A percentile compares a stretch with the other conserved stretches of the same genome.
These are phyloP conservation scores for Caenorhabditis doughertyi DNA, from an alignment of 2,888 invertebrate species.

Conservation along the genomic window DNA sequence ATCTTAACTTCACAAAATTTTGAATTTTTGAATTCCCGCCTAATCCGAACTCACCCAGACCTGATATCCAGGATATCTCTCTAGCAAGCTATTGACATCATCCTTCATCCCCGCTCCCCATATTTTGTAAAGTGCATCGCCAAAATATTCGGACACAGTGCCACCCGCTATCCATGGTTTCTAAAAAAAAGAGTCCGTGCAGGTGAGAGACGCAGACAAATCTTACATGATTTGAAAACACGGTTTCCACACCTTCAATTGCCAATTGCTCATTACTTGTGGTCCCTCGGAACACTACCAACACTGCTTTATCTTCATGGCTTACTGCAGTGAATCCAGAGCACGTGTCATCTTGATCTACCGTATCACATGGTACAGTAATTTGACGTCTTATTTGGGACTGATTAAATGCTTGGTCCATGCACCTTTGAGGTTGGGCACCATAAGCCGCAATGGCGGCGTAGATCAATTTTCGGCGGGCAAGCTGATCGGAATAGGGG, in stretches of 20 bases:
- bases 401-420: conserved; percentile 9
- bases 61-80: conserved; percentile 62
- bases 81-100: conserved; percentile 40
- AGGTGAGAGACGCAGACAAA: not conserved
- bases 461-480: conserved; percentile 38
- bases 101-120: conserved; percentile 67
- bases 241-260: conserved; percentile 61
- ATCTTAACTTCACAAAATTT: too few relatives aligned
- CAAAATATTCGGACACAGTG: conserved; percentile 65
- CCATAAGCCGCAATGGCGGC: conserved; percentile 23
- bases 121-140: conserved; percentile 62
- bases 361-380: conserved; percentile 36
- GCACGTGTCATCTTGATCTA: conserved; percentile 33
- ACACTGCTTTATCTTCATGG: conserved; percentile 60
- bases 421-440: conserved; percentile 7
- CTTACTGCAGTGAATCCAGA: conserved; percentile 65
- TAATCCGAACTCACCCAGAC: conserved; percentile 53
- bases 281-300: conserved; percentile 68
- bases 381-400: conserved; percentile 12
- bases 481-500: conserved; percentile 31
- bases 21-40: not conserved
- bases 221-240: conserved; percentile 58
- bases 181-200: conserved; percentile 20
- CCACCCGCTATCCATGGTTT: conserved; percentile 65
- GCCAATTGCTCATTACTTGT: conserved; percentile 57